These are phyloP conservation scores for Heterotis niloticus DNA, from an alignment of 2,113 vertebrate species.

Conservation along the genomic window DNA sequence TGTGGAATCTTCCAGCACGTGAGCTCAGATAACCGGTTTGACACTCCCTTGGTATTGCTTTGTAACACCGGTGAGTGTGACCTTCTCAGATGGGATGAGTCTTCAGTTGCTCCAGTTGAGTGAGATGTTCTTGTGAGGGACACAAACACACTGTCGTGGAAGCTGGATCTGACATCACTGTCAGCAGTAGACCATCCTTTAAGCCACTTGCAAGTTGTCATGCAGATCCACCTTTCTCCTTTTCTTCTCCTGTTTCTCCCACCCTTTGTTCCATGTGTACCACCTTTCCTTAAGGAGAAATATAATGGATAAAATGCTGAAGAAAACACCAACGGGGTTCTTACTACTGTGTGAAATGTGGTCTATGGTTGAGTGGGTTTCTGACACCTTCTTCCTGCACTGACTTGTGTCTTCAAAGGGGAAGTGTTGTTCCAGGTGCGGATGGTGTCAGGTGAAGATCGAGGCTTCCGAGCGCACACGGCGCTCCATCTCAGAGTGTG, in stretches of 20 bases:
- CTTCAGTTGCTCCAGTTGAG: too few relatives aligned
- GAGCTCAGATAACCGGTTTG: slow-evolving; percentile 62
- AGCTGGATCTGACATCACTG: too few relatives aligned
- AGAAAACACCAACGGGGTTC: slow-evolving; percentile 12
- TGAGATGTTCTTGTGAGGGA: too few relatives aligned
- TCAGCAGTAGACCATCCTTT: too few relatives aligned
- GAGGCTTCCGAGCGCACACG: slow-evolving; percentile 68
- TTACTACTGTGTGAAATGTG: background rate
- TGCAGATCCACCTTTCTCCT: too few relatives aligned
- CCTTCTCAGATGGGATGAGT: background rate
- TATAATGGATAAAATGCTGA: too few relatives aligned
- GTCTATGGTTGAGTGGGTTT: background rate
- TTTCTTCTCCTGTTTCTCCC: too few relatives aligned
- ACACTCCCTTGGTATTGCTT: slow-evolving; percentile 78
- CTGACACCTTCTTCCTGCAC: background rate
- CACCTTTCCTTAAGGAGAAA: too few relatives aligned
- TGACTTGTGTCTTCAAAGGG: slow-evolving; percentile 53
- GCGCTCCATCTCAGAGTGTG: slow-evolving; percentile 72
- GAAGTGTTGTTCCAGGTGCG: slow-evolving; percentile 78
- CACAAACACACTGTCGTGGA: too few relatives aligned
- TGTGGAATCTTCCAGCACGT: slow-evolving; percentile 85
- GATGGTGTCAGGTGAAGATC: slow-evolving; percentile 66
- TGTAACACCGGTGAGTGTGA: slow-evolving; percentile 72
- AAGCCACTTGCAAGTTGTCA: too few relatives aligned
- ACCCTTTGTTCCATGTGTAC: too few relatives aligned